A percentile compares a stretch with the other conserved stretches of the same genome.
Evolutionary conservation across 1,140 invertebrate genomes (phyloP).

Genomic region (Copidosoma floridanum): DNA sequence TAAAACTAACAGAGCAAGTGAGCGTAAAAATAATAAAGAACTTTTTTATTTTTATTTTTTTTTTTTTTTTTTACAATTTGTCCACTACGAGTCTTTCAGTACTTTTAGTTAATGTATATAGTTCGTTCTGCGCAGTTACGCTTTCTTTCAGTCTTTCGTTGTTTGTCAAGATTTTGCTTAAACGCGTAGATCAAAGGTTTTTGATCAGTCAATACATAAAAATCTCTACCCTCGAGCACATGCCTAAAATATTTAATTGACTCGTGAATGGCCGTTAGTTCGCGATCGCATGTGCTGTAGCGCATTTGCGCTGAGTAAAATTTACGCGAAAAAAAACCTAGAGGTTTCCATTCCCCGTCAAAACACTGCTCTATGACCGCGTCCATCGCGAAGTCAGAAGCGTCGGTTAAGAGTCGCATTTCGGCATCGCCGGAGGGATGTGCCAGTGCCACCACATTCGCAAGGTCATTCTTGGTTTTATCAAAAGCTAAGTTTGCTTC

Average conservation of each 20-base stretch:
- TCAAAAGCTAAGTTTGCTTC: slow-evolving; percentile 28
- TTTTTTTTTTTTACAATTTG: too few relatives aligned
- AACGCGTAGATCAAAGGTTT: slow-evolving; percentile 13
- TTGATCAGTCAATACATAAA: too few relatives aligned
- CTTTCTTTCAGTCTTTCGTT: too few relatives aligned
- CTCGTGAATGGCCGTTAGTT: not conserved
- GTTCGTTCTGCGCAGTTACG: too few relatives aligned
- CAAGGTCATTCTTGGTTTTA: slow-evolving; percentile 27
- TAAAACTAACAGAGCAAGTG: too few relatives aligned
- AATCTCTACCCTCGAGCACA: too few relatives aligned
- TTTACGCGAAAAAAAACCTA: not conserved
- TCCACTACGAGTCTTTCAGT: too few relatives aligned
- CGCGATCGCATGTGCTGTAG: not conserved
- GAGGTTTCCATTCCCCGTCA: not conserved
- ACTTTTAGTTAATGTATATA: too few relatives aligned
- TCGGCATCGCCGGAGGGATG: not conserved
- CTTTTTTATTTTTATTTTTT: too few relatives aligned
- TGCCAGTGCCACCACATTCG: not conserved
- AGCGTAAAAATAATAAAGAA: too few relatives aligned
- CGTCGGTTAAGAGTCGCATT: not conserved
- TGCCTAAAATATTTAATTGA: too few relatives aligned
- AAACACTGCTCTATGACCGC: too few relatives aligned
- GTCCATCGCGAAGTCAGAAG: not conserved
- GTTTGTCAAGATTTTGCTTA: slow-evolving; percentile 3
- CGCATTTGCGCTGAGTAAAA: not conserved